A percentile compares a stretch with the other conserved stretches of the same genome.
Conservation (phyloP, 1,140 invertebrate genomes). For the Diabrotica undecimpunctata region DNA sequence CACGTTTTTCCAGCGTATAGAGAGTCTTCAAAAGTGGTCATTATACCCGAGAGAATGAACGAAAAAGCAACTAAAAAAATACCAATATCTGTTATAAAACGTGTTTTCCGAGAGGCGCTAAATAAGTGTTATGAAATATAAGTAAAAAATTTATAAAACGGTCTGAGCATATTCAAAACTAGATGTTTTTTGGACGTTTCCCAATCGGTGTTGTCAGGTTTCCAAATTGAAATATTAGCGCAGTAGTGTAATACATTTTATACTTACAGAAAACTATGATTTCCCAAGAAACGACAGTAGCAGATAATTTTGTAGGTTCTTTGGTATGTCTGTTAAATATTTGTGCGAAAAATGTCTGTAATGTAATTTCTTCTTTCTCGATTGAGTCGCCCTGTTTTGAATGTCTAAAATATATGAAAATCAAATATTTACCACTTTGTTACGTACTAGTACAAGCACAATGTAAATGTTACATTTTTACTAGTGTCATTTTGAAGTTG, state of each 20-base stretch:
- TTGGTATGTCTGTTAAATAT: slow-evolving; percentile 47
- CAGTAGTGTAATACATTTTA: neutral
- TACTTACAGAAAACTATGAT: slow-evolving; percentile 52
- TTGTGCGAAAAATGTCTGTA: slow-evolving; percentile 45
- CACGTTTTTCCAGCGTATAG: slow-evolving; percentile 32
- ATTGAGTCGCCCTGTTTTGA: slow-evolving; percentile 42
- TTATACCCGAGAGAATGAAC: slow-evolving; percentile 33
- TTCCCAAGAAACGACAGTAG: slow-evolving; percentile 52
- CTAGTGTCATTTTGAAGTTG: too few species aligned
- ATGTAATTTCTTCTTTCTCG: slow-evolving; percentile 42
- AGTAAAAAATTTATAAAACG: too few species aligned
- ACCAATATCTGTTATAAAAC: neutral
- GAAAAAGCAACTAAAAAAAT: slow-evolving; percentile 38
- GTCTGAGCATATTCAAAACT: too few species aligned
- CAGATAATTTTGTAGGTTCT: slow-evolving; percentile 51
- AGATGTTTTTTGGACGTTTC: too few species aligned
- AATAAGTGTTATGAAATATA: too few species aligned
- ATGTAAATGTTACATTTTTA: neutral
- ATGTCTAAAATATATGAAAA: slow-evolving; percentile 28
- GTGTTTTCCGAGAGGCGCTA: too few species aligned
- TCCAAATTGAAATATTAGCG: too few species aligned
- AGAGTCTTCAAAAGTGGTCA: slow-evolving; percentile 36
- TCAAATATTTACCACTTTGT: neutral
- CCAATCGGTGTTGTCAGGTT: too few species aligned
- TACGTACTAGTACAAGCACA: neutral